Percentiles rank a stretch among this genome's conserved stretches.
Evolutionary conservation across 2,888 invertebrate genomes (phyloP).

Genomic region (Plagiodera versicolora): DNA sequence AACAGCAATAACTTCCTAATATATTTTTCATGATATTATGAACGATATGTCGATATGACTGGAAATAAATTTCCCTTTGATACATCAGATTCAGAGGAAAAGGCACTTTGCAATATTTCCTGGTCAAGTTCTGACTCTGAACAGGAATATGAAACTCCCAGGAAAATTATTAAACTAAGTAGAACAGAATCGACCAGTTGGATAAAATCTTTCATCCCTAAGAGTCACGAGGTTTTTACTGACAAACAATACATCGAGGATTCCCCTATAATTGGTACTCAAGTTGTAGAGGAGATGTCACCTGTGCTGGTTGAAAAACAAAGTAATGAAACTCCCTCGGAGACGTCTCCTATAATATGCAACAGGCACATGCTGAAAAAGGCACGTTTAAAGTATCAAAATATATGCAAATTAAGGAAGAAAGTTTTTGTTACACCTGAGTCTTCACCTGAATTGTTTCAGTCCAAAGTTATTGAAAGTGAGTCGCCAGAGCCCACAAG

Average conservation of each 20-base stretch:
- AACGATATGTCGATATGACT: too few species aligned
- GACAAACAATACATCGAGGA: conserved; percentile 9
- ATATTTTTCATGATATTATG: too few species aligned
- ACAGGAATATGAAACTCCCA: conserved; percentile 17
- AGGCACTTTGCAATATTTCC: conserved; percentile 29
- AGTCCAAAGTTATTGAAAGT: conserved; percentile 22
- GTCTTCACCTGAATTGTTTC: conserved; percentile 27
- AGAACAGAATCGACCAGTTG: conserved; percentile 13
- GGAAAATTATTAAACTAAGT: conserved; percentile 2
- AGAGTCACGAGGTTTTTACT: background rate
- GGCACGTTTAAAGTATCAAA: conserved; percentile 23
- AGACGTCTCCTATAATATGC: conserved; percentile 36
- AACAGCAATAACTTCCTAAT: too few species aligned
- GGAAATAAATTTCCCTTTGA: too few species aligned
- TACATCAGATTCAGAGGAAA: background rate
- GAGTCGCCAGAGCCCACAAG: conserved; percentile 21
- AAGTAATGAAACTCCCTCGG: conserved; percentile 3
- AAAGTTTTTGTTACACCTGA: conserved; percentile 10
- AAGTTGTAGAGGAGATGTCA: conserved; percentile 32
- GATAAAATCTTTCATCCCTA: conserved; percentile 13
- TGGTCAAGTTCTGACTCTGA: conserved; percentile 40
- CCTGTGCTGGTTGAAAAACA: conserved; percentile 31
- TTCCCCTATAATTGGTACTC: conserved; percentile 35
- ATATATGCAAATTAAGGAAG: conserved; percentile 13
- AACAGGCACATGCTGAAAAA: conserved; percentile 23